Conservation (phyloP, 2,797 vertebrate genomes). For the Mormyrus proboscirostris region DNA sequence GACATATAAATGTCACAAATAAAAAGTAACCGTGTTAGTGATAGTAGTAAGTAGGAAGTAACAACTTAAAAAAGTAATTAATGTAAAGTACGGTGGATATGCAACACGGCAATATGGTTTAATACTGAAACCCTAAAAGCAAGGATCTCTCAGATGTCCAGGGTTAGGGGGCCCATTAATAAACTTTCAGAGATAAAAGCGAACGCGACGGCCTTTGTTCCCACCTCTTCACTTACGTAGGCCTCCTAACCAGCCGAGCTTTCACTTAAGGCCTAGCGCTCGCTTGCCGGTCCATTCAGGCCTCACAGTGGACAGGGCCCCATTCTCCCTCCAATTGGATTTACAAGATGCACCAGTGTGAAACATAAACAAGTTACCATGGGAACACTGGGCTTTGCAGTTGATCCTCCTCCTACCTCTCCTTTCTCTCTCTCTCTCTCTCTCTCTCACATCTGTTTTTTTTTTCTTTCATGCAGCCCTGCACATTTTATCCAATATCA, state of each 20-base stretch:
- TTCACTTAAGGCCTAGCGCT: constrained; percentile 51
- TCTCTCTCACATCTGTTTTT: constrained; percentile 3
- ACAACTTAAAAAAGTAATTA: constrained; percentile 28
- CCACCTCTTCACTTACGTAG: constrained; percentile 53
- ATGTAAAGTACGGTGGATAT: constrained; percentile 20
- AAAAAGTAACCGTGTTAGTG: constrained; percentile 17
- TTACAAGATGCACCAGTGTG: constrained; percentile 84
- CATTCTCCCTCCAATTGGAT: constrained; percentile 84
- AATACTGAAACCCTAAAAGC: constrained; percentile 18
- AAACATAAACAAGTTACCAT: constrained; percentile 80
- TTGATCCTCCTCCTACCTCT: constrained; percentile 45
- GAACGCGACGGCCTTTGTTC: constrained; percentile 60
- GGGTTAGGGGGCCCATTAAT: constrained; percentile 54
- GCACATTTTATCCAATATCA: background rate
- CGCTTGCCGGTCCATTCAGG: constrained; percentile 51
- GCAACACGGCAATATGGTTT: constrained; percentile 22
- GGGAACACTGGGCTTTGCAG: constrained; percentile 68
- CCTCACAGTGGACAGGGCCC: constrained; percentile 67
- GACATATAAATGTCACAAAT: background rate
- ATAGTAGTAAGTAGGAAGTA: background rate
- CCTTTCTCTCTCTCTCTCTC: constrained; percentile 18
- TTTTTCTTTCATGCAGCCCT: background rate
- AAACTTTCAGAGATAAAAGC: constrained; percentile 54
- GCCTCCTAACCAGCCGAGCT: constrained; percentile 28
- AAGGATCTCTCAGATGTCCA: constrained; percentile 52